Percentiles rank a stretch among this genome's conserved stretches.
These are phyloP conservation scores for Caenorhabditis panamensis DNA, from an alignment of 2,888 invertebrate species.

Conservation along the genomic window DNA sequence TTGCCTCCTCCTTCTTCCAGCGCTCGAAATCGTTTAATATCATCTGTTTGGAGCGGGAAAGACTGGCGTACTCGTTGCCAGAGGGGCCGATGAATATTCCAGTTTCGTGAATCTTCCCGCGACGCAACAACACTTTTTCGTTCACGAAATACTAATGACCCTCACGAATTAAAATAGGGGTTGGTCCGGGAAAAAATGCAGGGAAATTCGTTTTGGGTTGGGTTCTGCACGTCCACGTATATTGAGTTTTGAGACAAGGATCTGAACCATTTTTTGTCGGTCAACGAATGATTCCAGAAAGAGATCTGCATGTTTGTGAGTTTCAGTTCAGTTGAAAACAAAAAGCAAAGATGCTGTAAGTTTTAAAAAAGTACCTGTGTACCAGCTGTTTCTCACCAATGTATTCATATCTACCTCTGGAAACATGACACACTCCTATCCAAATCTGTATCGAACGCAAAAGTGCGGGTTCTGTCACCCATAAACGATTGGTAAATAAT, in stretches of 20 bases:
- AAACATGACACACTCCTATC: neutral
- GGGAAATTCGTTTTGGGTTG: neutral
- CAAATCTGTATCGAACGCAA: conserved; percentile 6
- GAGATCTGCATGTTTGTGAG: too few species aligned
- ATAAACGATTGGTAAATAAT: conserved; percentile 41
- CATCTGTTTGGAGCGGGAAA: conserved; percentile 1
- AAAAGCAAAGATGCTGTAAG: too few species aligned
- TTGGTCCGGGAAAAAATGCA: conserved; percentile 10
- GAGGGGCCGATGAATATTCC: conserved; percentile 52
- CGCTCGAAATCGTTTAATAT: conserved; percentile 22
- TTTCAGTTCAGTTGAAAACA: too few species aligned
- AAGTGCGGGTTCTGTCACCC: conserved; percentile 54
- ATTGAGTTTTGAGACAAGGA: neutral
- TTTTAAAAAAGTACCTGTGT: too few species aligned
- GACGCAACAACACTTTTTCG: conserved; percentile 41
- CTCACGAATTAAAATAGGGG: conserved; percentile 25
- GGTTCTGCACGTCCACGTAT: neutral
- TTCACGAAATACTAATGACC: conserved; percentile 56
- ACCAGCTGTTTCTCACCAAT: too few species aligned
- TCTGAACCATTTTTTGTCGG: too few species aligned
- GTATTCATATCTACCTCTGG: too few species aligned
- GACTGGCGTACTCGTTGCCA: conserved; percentile 13
- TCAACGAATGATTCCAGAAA: too few species aligned
- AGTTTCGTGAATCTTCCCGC: conserved; percentile 32
- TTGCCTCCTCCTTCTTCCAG: conserved; percentile 14